phyloP scores from a whole-genome alignment of 2,797 vertebrate genomes.

The Buphagus erythrorhynchus region DNA sequence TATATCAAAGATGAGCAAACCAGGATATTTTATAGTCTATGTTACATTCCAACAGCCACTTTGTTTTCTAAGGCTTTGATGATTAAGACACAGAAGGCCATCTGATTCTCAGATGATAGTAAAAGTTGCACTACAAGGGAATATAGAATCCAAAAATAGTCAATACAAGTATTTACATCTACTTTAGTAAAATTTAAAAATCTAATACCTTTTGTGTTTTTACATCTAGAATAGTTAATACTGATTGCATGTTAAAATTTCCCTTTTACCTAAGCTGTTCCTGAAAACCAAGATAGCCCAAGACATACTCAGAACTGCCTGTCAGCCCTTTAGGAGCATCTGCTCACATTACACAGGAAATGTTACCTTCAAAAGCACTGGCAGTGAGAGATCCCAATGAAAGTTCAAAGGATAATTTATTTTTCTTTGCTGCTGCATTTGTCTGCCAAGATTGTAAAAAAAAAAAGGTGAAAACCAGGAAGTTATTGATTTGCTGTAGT shows the following conservation, averaged over 20 bases:
- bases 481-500: not conserved
- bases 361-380: not conserved
- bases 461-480: not conserved
- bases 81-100: conserved; percentile 3
- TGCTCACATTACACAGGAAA: not conserved
- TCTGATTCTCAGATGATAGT: not conserved
- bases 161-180: not conserved
- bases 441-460: not conserved
- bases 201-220: not conserved
- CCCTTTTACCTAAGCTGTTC: not conserved
- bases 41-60: not conserved
- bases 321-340: not conserved
- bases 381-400: not conserved
- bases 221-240: not conserved
- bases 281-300: not conserved
- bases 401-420: not conserved
- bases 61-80: conserved; percentile 42
- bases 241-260: not conserved
- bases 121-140: not conserved
- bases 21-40: not conserved
- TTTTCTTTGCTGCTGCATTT: not conserved
- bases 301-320: not conserved
- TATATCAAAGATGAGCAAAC: not conserved
- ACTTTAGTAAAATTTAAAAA: not conserved
- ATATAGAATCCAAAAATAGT: not conserved